Evolutionary conservation across 64 coral and sea anemone species (phyloP).

Genomic region (Porites australiensis): DNA sequence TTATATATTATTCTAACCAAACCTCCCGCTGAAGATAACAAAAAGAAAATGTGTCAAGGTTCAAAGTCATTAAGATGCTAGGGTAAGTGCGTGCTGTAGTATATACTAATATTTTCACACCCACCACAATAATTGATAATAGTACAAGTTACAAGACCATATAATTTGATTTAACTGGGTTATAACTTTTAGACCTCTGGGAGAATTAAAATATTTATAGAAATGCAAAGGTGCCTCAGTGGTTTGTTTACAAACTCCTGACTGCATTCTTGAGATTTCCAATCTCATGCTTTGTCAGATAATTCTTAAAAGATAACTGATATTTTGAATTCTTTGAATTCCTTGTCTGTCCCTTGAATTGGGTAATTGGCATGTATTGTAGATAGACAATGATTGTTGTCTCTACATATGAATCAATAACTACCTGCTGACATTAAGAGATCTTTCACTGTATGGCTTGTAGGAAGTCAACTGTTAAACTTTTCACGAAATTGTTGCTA

Average conservation of each 20-base stretch:
- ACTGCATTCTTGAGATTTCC: conserved; percentile 4
- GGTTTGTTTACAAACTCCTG: not conserved
- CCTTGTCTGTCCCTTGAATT: conserved; percentile 20
- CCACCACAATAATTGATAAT: not conserved
- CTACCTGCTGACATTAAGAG: not conserved
- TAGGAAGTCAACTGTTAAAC: not conserved
- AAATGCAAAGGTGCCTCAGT: not conserved
- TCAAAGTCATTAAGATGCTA: not conserved
- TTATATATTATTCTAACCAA: not conserved
- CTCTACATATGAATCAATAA: not conserved
- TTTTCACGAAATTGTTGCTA: not conserved
- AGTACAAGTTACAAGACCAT: not conserved
- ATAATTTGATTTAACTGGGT: not conserved
- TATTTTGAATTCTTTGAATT: conserved; percentile 36
- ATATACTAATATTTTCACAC: not conserved
- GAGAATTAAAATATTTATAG: not conserved
- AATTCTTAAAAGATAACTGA: not conserved
- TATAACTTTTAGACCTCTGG: not conserved
- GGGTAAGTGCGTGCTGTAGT: not conserved
- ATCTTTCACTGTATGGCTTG: not conserved
- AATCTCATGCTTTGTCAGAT: conserved; percentile 33
- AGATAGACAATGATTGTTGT: not conserved
- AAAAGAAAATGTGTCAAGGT: conserved; percentile 11
- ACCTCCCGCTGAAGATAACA: not conserved
- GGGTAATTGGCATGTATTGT: conserved; percentile 44